Percentiles rank a stretch among this genome's conserved stretches.
These are phyloP conservation scores for Strigamia maritima DNA, from an alignment of 2,888 invertebrate species.

Conservation along the genomic window DNA sequence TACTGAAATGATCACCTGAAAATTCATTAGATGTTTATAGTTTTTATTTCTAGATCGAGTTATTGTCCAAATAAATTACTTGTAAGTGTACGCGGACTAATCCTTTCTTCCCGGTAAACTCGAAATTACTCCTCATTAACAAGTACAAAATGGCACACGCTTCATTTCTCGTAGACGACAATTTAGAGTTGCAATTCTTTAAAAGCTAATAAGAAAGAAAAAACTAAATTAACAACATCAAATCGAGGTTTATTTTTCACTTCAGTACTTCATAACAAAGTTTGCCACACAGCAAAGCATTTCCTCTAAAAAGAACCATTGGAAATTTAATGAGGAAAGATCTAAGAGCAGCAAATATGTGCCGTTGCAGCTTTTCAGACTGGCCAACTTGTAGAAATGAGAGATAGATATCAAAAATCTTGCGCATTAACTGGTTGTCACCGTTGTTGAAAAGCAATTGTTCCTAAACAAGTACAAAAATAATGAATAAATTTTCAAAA, in stretches of 20 bases:
- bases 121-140: constrained; percentile 90
- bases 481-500: neutral
- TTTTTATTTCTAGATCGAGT: neutral
- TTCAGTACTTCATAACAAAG: constrained; percentile 66
- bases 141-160: constrained; percentile 87
- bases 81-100: constrained; percentile 86
- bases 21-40: constrained; percentile 1
- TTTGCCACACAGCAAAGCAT: constrained; percentile 73
- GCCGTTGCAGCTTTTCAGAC: constrained; percentile 83
- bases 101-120: constrained; percentile 76
- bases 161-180: constrained; percentile 79
- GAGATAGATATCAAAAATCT: constrained; percentile 79
- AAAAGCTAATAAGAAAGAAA: constrained; percentile 56
- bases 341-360: constrained; percentile 85
- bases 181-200: constrained; percentile 79
- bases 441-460: constrained; percentile 60
- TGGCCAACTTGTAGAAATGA: constrained; percentile 84
- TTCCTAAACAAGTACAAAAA: constrained; percentile 47
- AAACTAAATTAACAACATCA: neutral
- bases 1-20: constrained; percentile 87
- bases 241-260: neutral
- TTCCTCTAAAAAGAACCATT: constrained; percentile 75
- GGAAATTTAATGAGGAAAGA: constrained; percentile 90
- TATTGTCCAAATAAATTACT: constrained; percentile 54
- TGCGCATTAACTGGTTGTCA: constrained; percentile 73